A percentile compares a stretch with the other conserved stretches of the same genome.
These are phyloP conservation scores for Carollia perspicillata DNA, from an alignment of 2,113 vertebrate genomes.

Conservation along the genomic window DNA sequence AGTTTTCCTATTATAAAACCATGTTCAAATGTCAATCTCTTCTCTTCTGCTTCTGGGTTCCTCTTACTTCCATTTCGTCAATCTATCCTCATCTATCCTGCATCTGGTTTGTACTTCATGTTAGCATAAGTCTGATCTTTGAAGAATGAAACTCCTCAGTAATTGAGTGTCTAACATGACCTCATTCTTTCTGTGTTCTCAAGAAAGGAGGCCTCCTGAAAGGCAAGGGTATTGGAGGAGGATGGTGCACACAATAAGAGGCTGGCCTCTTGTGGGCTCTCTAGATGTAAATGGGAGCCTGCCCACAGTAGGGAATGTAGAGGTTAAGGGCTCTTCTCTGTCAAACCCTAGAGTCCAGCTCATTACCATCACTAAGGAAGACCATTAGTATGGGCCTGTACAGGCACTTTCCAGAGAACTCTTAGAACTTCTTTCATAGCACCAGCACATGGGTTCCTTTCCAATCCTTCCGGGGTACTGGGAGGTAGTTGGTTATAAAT, in stretches of 20 bases:
- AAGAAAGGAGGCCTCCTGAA: not conserved
- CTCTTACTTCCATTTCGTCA: not conserved
- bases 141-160: conserved; percentile 62
- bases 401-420: not conserved
- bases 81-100: not conserved
- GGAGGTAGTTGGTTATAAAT: not conserved
- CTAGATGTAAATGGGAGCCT: not conserved
- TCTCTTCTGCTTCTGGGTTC: not conserved
- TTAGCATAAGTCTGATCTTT: conserved; percentile 19
- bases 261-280: not conserved
- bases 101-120: conserved; percentile 19
- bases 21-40: conserved; percentile 63
- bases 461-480: not conserved
- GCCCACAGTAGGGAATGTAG: rapidly evolving
- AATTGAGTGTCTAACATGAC: not conserved
- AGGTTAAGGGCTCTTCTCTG: not conserved
- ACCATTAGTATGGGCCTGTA: not conserved
- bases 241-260: not conserved
- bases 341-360: not conserved
- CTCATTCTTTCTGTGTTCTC: conserved; percentile 57
- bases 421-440: not conserved
- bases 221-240: not conserved
- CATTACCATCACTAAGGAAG: not conserved
- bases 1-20: conserved; percentile 57
- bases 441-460: not conserved